These are phyloP conservation scores for Listronotus bonariensis DNA, from an alignment of 1,140 invertebrate genomes.

Conservation along the genomic window DNA sequence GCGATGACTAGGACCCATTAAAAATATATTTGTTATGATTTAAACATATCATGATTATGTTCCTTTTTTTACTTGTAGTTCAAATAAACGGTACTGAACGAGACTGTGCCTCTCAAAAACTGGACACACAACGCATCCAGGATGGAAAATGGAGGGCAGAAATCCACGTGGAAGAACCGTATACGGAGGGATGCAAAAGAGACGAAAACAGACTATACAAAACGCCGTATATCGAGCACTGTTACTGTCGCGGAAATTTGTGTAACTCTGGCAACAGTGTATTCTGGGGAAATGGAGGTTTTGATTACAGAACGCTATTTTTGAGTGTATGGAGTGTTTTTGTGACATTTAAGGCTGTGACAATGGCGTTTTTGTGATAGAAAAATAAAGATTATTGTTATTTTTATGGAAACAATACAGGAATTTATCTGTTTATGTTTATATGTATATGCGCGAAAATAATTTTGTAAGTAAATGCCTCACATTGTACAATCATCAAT, in stretches of 20 bases:
- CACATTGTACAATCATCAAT: too few relatives aligned
- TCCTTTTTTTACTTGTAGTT: conserved; percentile 54
- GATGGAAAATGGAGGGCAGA: conserved; percentile 65
- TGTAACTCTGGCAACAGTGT: conserved; percentile 53
- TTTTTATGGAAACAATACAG: neutral
- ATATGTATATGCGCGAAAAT: too few relatives aligned
- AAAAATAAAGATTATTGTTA: neutral
- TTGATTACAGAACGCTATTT: neutral
- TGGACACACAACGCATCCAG: conserved; percentile 63
- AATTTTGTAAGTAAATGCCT: too few relatives aligned
- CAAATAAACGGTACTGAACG: conserved; percentile 66
- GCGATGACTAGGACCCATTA: too few relatives aligned
- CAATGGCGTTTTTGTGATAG: neutral
- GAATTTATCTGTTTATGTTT: neutral
- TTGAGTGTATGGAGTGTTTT: neutral
- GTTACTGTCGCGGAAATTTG: conserved; percentile 59
- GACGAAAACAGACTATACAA: conserved; percentile 65
- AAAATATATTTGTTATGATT: too few relatives aligned
- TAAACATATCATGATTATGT: neutral
- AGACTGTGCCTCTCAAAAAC: conserved; percentile 74
- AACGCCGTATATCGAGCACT: conserved; percentile 59
- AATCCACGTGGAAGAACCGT: conserved; percentile 66
- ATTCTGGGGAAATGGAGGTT: neutral
- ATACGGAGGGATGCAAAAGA: conserved; percentile 68
- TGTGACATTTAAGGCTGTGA: neutral